Conservation (phyloP, 2,797 vertebrate species). For the Acestrorhynchus altus region DNA sequence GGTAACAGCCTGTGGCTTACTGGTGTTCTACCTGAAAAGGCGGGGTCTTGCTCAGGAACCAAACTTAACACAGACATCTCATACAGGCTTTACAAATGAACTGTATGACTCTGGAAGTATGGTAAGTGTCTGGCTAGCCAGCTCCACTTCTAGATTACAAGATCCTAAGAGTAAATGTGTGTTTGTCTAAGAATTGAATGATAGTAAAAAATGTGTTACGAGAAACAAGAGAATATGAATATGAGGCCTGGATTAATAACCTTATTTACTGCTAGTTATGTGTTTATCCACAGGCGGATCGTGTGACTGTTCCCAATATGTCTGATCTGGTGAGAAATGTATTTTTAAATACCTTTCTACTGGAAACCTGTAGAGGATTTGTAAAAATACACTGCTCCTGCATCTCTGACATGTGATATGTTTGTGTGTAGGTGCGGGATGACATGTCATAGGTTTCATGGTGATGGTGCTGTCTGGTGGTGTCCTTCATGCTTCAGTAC, state of each 20-base stretch:
- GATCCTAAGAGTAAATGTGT: neutral
- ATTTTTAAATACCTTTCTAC: neutral
- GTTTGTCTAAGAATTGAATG: neutral
- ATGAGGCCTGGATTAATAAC: neutral
- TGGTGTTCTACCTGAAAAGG: slow-evolving; percentile 67
- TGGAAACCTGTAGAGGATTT: neutral
- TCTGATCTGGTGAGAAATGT: neutral
- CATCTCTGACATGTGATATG: neutral
- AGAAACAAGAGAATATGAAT: neutral
- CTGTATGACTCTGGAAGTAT: slow-evolving; percentile 50
- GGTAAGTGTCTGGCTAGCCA: slow-evolving; percentile 30
- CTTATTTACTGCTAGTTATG: neutral
- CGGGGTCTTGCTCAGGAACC: neutral
- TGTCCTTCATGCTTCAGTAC: slow-evolving; percentile 56
- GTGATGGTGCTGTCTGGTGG: slow-evolving; percentile 34
- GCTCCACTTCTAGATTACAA: neutral
- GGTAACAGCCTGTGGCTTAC: slow-evolving; percentile 58
- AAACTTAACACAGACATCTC: neutral
- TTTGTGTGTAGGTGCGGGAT: slow-evolving; percentile 56
- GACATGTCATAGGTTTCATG: slow-evolving; percentile 1
- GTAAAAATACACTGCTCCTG: neutral
- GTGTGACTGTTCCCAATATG: slow-evolving; percentile 1
- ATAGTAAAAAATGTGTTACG: neutral
- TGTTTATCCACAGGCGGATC: slow-evolving; percentile 9
- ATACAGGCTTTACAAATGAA: slow-evolving; percentile 60